These are phyloP conservation scores for Amazona finschi DNA, from an alignment of 2,797 vertebrate species.

Conservation along the genomic window DNA sequence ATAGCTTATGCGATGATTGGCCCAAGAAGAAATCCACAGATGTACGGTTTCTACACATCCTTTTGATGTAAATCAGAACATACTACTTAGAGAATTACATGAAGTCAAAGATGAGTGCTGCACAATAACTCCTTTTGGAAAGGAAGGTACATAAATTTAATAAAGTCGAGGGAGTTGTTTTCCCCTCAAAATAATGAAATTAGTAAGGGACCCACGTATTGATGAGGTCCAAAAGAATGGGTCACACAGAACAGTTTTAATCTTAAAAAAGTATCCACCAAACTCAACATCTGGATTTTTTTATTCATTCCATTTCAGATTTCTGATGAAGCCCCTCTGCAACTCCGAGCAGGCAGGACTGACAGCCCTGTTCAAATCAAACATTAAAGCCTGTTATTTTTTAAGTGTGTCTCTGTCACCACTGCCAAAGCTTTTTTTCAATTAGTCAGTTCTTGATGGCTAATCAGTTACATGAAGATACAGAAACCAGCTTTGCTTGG, in stretches of 20 bases:
- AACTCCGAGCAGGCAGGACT: neutral
- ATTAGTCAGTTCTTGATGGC: neutral
- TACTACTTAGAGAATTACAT: neutral
- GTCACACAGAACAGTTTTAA: neutral
- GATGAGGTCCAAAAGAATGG: neutral
- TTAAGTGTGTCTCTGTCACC: neutral
- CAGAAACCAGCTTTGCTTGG: neutral
- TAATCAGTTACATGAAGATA: neutral
- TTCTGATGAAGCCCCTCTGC: neutral
- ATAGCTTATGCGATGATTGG: neutral
- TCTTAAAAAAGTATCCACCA: neutral
- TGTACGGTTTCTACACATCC: accelerated
- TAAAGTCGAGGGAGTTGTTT: neutral
- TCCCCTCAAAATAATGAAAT: neutral
- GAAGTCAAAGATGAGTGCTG: neutral
- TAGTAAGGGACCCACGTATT: neutral
- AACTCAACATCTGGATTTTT: neutral
- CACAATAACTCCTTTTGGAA: neutral
- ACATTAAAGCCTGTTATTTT: neutral
- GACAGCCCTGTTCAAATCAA: neutral
- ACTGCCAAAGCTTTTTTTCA: neutral
- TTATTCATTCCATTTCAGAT: neutral
- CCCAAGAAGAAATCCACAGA: neutral
- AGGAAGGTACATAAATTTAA: neutral
- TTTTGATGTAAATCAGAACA: neutral